Evolutionary conservation across 2,113 vertebrate genomes (phyloP), one percentile per base, ranked within the genome.

Genomic region (Dendrocopos noguchii): DNA sequence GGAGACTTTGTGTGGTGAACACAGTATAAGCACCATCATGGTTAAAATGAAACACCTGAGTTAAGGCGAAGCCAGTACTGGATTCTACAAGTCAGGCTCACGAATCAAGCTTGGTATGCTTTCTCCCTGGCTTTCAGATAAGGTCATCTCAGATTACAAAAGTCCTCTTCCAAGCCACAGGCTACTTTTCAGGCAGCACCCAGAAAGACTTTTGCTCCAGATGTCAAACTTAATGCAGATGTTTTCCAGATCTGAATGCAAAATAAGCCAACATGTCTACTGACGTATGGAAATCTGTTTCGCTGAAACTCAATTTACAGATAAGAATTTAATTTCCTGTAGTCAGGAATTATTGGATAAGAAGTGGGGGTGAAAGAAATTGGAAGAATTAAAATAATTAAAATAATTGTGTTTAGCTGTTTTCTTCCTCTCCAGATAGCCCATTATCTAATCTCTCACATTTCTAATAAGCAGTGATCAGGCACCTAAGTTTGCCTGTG

Each of bases 281-380:
- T 22, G 61, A 61, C 36, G 46, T 83, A 86, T 78, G 68, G 72
- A 92, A 89, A 92, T 50, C n/a, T 80, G 56, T 72, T 93, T 91
- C 3, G 3, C 75, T 88, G 76, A 80, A 95, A 94, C 73, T 11
- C 67, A 91, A 93, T 94, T 95, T 91, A 63, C 57, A 94, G 93
- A 90, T 95, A 95, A 96, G 89, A 95, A 80, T 91, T 94, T 96
- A 6, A 95, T 95, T 96, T 96, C 73, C 85, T 94, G 76, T 89
- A 83, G 50, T 60, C 84, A 86, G 82, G 44, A 92, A 56, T 29
- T 85, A 46, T 74, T 93, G 84, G 94, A 39, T 75, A 85, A 39
- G 60, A 87, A 90, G 20, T 83, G 15, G 57, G 53, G 29, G 75
- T 89, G 68, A 94, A 94, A 94, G 57, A 89, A 89, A 91, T 74